Evolutionary conservation across 2,797 vertebrate genomes (phyloP).

Genomic region (Loriculus beryllinus): DNA sequence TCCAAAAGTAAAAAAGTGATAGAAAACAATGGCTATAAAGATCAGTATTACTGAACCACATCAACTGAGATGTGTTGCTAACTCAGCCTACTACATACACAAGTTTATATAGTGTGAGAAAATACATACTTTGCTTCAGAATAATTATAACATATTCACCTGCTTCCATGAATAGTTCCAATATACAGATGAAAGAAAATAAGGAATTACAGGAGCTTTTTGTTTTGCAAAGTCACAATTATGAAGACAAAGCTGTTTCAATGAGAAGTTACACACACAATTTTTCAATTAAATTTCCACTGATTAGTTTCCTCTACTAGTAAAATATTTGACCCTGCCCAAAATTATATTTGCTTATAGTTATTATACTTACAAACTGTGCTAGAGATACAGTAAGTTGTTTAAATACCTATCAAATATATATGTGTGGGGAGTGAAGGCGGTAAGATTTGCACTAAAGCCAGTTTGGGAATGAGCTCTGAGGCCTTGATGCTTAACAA

Average conservation of each 20-base stretch:
- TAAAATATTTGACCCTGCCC: background rate
- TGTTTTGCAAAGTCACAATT: background rate
- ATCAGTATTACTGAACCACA: background rate
- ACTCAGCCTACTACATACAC: background rate
- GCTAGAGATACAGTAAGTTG: background rate
- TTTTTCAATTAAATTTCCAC: background rate
- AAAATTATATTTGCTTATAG: background rate
- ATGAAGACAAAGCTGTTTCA: background rate
- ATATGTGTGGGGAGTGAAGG: background rate
- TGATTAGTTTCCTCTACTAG: background rate
- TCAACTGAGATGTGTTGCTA: background rate
- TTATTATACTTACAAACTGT: background rate
- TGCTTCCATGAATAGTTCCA: background rate
- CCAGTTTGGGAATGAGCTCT: too few species aligned
- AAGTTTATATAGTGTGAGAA: background rate
- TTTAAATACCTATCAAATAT: background rate
- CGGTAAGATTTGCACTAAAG: too few species aligned
- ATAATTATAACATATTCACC: background rate
- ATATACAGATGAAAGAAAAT: background rate
- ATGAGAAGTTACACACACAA: background rate
- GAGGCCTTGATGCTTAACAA: too few species aligned
- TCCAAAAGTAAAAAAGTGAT: background rate
- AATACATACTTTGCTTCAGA: background rate
- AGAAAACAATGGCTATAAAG: background rate
- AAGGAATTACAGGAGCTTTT: background rate